Evolutionary conservation across 1,140 invertebrate species (phyloP).

Genomic region (Drosophila biarmipes): DNA sequence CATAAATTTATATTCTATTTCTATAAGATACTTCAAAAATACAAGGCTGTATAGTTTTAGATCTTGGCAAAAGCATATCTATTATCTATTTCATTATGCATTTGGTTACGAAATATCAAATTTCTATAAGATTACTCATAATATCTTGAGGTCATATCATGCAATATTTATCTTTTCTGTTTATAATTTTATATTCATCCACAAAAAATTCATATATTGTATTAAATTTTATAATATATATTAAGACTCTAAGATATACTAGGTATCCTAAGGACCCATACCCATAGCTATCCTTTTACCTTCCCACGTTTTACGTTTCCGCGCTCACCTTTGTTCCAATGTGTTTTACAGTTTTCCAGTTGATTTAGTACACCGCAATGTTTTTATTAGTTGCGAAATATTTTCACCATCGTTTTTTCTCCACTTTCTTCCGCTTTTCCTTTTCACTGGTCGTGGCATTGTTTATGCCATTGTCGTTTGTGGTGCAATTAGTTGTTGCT

Average conservation of each 20-base stretch:
- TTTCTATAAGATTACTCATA: no score
- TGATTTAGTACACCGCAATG: constrained; percentile 73
- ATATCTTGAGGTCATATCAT: no score
- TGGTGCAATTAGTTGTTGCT: constrained; percentile 64
- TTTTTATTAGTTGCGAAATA: constrained; percentile 77
- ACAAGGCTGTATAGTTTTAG: no score
- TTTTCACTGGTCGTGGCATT: constrained; percentile 51
- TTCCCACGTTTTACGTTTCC: constrained; percentile 1
- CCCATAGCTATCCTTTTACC: not conserved
- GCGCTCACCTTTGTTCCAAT: constrained; percentile 33
- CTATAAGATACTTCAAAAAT: no score
- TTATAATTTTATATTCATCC: no score
- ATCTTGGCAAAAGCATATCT: no score
- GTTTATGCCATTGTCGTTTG: constrained; percentile 44
- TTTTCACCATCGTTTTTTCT: constrained; percentile 31
- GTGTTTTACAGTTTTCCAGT: constrained; percentile 62
- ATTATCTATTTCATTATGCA: no score
- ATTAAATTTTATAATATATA: no score
- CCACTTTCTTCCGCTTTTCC: constrained; percentile 20
- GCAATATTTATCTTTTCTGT: no score
- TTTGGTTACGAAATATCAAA: no score
- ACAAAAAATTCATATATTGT: not conserved
- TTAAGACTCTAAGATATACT: no score
- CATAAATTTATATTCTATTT: no score
- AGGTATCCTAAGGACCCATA: not conserved